Evolutionary conservation across 1,140 invertebrate species (phyloP).

Genomic region (Hermatobates lingyangjiaoensis): DNA sequence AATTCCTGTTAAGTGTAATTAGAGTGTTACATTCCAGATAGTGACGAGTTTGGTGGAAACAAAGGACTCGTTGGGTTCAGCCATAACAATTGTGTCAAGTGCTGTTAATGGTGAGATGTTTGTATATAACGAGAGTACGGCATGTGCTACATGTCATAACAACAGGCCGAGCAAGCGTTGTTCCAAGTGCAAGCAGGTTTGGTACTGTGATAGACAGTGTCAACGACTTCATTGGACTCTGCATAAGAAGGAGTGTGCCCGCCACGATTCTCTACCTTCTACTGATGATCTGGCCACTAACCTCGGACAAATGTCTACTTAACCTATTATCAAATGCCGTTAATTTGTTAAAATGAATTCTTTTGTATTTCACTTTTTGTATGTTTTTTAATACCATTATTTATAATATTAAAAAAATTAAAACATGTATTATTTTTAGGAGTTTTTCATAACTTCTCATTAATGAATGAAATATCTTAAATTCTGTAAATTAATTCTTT

Average conservation of each 20-base stretch:
- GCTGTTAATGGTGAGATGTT: slow-evolving; percentile 73
- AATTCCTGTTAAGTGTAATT: neutral
- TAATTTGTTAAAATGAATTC: too few relatives aligned
- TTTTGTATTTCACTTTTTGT: too few relatives aligned
- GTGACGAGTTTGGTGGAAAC: slow-evolving; percentile 48
- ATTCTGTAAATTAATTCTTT: too few relatives aligned
- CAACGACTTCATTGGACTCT: slow-evolving; percentile 90
- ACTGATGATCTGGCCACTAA: too few relatives aligned
- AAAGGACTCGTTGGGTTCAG: slow-evolving; percentile 36
- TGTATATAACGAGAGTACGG: slow-evolving; percentile 39
- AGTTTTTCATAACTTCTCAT: too few relatives aligned
- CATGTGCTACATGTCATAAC: slow-evolving; percentile 76
- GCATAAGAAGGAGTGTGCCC: slow-evolving; percentile 69
- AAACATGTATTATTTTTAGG: too few relatives aligned
- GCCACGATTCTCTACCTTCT: neutral
- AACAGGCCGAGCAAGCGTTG: slow-evolving; percentile 80
- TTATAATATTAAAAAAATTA: too few relatives aligned
- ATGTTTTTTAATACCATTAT: too few relatives aligned
- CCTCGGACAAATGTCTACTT: too few relatives aligned
- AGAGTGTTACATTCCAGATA: slow-evolving; percentile 28
- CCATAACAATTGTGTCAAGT: slow-evolving; percentile 52
- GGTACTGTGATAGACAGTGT: slow-evolving; percentile 86
- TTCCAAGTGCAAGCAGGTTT: slow-evolving; percentile 80
- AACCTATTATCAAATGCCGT: too few relatives aligned
- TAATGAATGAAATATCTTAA: too few relatives aligned